phyloP scores from a whole-genome alignment of 1,140 invertebrate species.

The Macrocentrus cingulum region DNA sequence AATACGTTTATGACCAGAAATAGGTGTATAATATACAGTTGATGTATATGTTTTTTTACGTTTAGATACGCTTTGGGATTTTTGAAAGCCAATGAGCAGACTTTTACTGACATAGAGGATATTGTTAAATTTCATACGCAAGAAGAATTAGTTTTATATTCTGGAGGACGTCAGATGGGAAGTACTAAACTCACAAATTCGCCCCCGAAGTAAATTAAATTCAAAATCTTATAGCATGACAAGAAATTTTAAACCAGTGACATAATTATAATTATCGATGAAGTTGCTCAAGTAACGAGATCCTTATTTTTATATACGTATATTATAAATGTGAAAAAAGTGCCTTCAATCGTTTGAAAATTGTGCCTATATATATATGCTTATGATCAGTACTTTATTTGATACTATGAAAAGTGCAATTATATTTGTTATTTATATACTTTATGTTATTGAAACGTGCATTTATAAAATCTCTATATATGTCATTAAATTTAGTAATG shows the following conservation, averaged over 20 bases:
- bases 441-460: not conserved
- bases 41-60: slow-evolving; percentile 17
- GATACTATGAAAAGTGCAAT: no score
- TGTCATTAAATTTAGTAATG: no score
- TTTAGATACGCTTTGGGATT: slow-evolving; percentile 51
- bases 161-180: slow-evolving; percentile 45
- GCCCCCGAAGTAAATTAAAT: slow-evolving; percentile 37
- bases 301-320: not conserved
- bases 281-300: not conserved
- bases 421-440: no score
- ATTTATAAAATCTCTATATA: not conserved
- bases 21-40: not conserved
- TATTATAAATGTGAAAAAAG: not conserved
- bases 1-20: slow-evolving; percentile 6
- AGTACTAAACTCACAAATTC: slow-evolving; percentile 50
- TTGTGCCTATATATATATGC: not conserved
- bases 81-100: slow-evolving; percentile 44
- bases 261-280: no score
- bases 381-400: not conserved
- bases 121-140: slow-evolving; percentile 46
- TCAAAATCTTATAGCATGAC: no score
- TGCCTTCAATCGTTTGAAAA: not conserved
- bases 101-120: slow-evolving; percentile 50
- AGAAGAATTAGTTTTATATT: slow-evolving; percentile 48
- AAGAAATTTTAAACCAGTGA: not conserved